A percentile compares a stretch with the other conserved stretches of the same genome.
phyloP scores from a whole-genome alignment of 2,888 invertebrate species.

The Rosalia funebris region DNA sequence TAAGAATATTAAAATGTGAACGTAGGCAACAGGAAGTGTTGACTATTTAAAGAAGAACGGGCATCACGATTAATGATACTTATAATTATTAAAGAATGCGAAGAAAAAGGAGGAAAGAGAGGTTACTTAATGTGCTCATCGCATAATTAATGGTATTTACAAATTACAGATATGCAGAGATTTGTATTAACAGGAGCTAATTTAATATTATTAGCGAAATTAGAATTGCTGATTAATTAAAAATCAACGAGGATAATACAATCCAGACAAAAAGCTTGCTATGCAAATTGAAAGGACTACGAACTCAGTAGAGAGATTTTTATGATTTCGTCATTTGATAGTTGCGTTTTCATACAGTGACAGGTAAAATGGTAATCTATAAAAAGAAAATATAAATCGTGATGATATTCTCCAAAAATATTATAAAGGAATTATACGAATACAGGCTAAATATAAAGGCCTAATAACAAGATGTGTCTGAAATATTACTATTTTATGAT shows the following conservation, averaged over 20 bases:
- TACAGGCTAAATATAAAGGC: no score
- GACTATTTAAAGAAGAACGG: constrained; percentile 5
- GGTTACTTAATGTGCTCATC: not conserved
- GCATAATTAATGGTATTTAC: constrained; percentile 1
- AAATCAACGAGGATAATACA: not conserved
- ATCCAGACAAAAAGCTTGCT: not conserved
- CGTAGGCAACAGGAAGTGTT: constrained; percentile 6
- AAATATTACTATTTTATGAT: no score
- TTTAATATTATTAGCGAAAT: not conserved
- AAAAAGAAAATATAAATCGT: no score
- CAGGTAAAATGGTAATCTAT: no score
- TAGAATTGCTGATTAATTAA: constrained; percentile 2
- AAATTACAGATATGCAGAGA: constrained; percentile 1
- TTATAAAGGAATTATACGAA: no score
- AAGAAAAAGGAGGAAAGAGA: not conserved
- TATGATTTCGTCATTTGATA: no score
- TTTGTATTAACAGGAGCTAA: constrained; percentile 1
- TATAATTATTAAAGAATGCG: constrained; percentile 11
- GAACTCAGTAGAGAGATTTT: no score
- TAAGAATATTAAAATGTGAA: not conserved
- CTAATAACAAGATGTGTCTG: no score
- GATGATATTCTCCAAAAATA: no score
- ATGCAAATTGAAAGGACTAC: not conserved
- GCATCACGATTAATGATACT: constrained; percentile 8
- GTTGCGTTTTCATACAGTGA: no score